These are phyloP conservation scores for Sus cebifrons DNA, from an alignment of 2,797 vertebrate species.

Conservation along the genomic window DNA sequence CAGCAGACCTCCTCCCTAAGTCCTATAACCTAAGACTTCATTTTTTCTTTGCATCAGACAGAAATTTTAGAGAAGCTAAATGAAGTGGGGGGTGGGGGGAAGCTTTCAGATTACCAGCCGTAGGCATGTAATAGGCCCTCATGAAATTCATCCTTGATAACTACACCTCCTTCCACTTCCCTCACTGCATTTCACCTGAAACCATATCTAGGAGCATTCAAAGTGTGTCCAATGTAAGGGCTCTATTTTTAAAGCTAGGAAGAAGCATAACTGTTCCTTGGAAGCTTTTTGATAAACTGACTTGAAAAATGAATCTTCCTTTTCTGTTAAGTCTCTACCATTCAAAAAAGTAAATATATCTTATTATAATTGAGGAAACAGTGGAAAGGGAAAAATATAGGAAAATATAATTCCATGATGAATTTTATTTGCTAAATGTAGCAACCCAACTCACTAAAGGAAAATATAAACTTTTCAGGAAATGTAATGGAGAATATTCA, in stretches of 20 bases:
- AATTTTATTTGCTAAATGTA: conserved; percentile 18
- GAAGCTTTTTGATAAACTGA: background rate
- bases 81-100: background rate
- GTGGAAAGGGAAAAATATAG: background rate
- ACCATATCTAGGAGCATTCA: background rate
- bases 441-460: background rate
- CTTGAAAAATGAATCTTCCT: background rate
- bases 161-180: background rate
- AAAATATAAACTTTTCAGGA: background rate
- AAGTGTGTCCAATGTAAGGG: background rate
- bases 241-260: background rate
- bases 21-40: background rate
- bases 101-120: background rate
- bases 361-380: conserved; percentile 30
- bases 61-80: background rate
- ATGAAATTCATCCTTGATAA: background rate
- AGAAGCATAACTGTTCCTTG: background rate
- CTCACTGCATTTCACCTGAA: background rate
- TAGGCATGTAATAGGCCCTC: background rate
- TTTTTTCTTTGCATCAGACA: background rate
- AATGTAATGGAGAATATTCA: conserved; percentile 21
- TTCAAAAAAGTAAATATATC: background rate
- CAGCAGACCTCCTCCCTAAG: background rate
- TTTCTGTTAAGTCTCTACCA: background rate
- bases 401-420: background rate